A percentile compares a stretch with the other conserved stretches of the same genome.
Evolutionary conservation across 2,797 vertebrate species (phyloP).

Genomic region (Micrastur ruficollis): DNA sequence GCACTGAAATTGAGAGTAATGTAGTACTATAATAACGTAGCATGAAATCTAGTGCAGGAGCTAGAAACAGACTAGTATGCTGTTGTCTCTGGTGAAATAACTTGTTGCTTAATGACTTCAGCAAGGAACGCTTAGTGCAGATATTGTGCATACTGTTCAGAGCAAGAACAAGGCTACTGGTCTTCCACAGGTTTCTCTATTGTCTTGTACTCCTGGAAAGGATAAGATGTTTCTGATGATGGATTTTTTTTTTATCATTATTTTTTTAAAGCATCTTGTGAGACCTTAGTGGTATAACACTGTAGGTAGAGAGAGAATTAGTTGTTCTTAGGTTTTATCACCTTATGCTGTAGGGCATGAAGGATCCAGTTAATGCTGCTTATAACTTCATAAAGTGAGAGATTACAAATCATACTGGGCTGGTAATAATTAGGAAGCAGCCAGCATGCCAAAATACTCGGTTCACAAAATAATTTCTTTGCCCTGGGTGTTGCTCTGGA

Average conservation of each 20-base stretch:
- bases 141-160: rapidly evolving
- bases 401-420: background rate
- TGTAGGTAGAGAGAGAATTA: background rate
- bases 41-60: background rate
- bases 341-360: rapidly evolving
- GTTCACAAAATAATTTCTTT: background rate
- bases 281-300: background rate
- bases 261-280: background rate
- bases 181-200: background rate
- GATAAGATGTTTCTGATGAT: background rate
- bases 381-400: background rate
- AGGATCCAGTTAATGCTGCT: background rate
- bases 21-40: background rate
- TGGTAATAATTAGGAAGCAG: background rate
- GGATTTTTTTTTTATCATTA: background rate
- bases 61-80: background rate
- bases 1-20: background rate
- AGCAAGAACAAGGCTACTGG: background rate
- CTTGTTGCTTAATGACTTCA: background rate
- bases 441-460: background rate
- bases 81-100: background rate
- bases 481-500: background rate
- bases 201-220: background rate
- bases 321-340: background rate
- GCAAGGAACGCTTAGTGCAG: background rate